phyloP scores from a whole-genome alignment of 2,113 vertebrate genomes.

The Lophotis ruficrista region DNA sequence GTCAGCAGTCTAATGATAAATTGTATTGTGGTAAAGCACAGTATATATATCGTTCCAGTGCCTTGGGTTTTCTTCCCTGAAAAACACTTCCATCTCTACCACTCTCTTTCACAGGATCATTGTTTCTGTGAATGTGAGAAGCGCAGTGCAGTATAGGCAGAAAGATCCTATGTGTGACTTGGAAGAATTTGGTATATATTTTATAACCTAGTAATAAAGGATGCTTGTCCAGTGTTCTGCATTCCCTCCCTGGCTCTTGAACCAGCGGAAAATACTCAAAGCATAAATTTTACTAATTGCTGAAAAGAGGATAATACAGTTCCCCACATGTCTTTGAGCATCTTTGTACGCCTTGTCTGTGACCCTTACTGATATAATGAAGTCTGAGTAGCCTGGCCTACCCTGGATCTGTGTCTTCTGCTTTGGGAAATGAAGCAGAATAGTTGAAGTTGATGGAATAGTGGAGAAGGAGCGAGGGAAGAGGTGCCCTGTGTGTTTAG shows the following conservation, averaged over 20 bases:
- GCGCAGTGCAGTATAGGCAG: not conserved
- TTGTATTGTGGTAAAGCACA: not conserved
- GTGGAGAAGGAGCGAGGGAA: too few species aligned
- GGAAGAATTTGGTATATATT: not conserved
- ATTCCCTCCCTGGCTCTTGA: not conserved
- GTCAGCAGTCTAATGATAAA: not conserved
- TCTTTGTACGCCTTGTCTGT: not conserved
- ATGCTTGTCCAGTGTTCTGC: not conserved
- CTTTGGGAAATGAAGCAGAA: too few species aligned
- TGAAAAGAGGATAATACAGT: too few species aligned
- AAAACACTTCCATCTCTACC: not conserved
- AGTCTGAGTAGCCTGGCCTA: too few species aligned
- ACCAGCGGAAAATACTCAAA: not conserved
- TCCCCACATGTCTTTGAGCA: not conserved
- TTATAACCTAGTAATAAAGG: not conserved
- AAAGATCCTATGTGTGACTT: not conserved
- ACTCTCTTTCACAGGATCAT: not conserved
- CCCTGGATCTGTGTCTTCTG: not conserved
- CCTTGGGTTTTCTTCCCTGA: not conserved
- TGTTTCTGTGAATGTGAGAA: not conserved
- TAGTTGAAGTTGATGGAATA: fast-evolving
- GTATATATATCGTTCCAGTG: not conserved
- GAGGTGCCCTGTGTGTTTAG: too few species aligned
- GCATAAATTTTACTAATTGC: too few species aligned
- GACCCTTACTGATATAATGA: not conserved